Base-by-base conservation (phyloP, 1,140 invertebrate genomes). In the Thaumatotibia leucotreta region DNA sequence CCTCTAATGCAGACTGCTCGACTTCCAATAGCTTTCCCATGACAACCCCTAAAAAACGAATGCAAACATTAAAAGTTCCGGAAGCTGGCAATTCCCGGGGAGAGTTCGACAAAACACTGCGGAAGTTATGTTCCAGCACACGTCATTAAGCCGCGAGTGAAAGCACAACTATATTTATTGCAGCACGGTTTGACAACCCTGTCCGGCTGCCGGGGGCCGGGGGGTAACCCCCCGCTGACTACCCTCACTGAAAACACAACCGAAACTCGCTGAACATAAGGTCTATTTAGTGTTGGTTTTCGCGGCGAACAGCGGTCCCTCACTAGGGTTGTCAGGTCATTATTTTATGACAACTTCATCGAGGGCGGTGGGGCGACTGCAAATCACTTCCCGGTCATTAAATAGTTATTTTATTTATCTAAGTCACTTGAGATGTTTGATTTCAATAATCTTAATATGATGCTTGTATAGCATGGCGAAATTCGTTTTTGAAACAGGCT, bases 311-410 rank as follows among this genome's bases (percentile, higher is more conserved):
- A 45, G 31, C 22, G 31, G 49, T 63, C 50, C 70, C 76, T 70
- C 66, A 69, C 63, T 68, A 80, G 82, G 79, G 79, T 72, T 80
- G 77, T 80, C 69, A 74, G 64, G 80, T 84, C 76, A 86, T 88
- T 85, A 86, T 83, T 85, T 86, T 88, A 86, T 85, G 86, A 88
- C 70, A 74, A 85, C 83, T 86, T 83, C 80, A 86, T 86, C 79
- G 79, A 66, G 69, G 63, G 69, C 65, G 78, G 82, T 75, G 77
- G 85, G 81, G 77, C 77, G 79, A 69, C 78, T 58, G 52, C 52
- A 58, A 58, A 58, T 58, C 52, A 58, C 52, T 58, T 58, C 52
- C n/a, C 52, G 24, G 23, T 58, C 52, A 58, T 58, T 58, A 31
- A 58, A 58, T 58, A 27, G 24, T 58, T 58, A 58, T 58, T 58